Evolutionary conservation across 2,797 vertebrate genomes (phyloP).

Genomic region (Oreortyx pictus): DNA sequence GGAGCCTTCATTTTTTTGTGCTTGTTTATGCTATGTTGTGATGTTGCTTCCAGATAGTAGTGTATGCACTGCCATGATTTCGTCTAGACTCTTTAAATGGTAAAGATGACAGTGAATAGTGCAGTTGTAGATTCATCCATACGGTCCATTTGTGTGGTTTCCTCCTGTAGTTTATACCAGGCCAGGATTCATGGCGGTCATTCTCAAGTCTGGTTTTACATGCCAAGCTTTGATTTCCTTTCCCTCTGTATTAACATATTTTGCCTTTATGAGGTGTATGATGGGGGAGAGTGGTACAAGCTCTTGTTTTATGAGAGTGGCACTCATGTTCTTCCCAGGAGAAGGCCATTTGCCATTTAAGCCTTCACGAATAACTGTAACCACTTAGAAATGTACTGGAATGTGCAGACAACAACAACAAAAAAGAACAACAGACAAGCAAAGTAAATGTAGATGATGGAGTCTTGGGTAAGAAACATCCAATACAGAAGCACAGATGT

Average conservation of each 20-base stretch:
- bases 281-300: background rate
- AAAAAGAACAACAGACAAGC: background rate
- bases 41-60: fast-evolving
- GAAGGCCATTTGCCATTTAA: background rate
- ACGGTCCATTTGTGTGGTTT: background rate
- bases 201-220: background rate
- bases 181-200: background rate
- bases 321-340: background rate
- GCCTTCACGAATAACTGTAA: background rate
- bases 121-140: background rate
- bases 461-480: background rate
- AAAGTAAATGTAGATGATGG: background rate
- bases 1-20: background rate
- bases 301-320: background rate
- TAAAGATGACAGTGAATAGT: background rate
- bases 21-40: fast-evolving
- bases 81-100: background rate
- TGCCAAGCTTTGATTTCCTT: fast-evolving
- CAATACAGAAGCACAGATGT: fast-evolving
- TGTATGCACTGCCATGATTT: fast-evolving
- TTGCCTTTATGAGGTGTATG: background rate
- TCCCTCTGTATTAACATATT: background rate
- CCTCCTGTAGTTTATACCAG: background rate
- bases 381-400: background rate
- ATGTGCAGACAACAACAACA: background rate